Base-by-base conservation (phyloP, 2,888 invertebrate species). In the Ethmia dodecea region DNA sequence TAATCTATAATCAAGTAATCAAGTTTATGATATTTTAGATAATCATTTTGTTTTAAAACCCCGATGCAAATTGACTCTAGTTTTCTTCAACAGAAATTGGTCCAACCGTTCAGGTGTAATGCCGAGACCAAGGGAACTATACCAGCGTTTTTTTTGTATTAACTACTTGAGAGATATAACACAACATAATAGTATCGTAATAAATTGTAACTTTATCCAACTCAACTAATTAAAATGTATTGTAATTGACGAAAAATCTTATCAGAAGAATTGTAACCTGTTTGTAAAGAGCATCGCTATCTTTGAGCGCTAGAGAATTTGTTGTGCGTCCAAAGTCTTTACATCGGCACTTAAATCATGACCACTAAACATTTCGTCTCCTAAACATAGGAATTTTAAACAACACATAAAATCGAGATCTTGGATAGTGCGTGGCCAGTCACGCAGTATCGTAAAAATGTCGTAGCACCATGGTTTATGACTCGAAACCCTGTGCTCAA, bases 391-490 rank as follows among this genome's bases (percentile, higher is more conserved):
- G 60, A 69, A 64, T 66, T 66, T 71, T 62, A 66, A 69, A 64
- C 50, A 55, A 47, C 38, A 46, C 62, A 68, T 74, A 69, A 73
- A 76, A 55, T 55, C 56, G 38, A 49, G 49, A 45, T 51, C 51
- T 32, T 30, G 30, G 50, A 54, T 43, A 48, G 49, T 46, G 35
- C 45, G 49, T 42, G 45, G 52, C 52, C 50, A 51, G 57, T 55
- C 58, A 53, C 44, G 44, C 49, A 38, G 48, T 49, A 42, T 68
- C 73, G 68, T 76, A 72, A 76, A 76, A 66, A 61, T 49, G 65
- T 69, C 69, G 44, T 45, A 43, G 45, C 31, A 33, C 45, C 45
- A 46, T 59, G 51, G 52, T 74, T 75, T 74, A 73, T 62, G 45
- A 28, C 30, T 33, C 13, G 35, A 43, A 49, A 51, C 55, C 55